A percentile compares a stretch with the other conserved stretches of the same genome.
Conservation (phyloP, 2,113 vertebrate genomes). For the Zosterops pallidus region DNA sequence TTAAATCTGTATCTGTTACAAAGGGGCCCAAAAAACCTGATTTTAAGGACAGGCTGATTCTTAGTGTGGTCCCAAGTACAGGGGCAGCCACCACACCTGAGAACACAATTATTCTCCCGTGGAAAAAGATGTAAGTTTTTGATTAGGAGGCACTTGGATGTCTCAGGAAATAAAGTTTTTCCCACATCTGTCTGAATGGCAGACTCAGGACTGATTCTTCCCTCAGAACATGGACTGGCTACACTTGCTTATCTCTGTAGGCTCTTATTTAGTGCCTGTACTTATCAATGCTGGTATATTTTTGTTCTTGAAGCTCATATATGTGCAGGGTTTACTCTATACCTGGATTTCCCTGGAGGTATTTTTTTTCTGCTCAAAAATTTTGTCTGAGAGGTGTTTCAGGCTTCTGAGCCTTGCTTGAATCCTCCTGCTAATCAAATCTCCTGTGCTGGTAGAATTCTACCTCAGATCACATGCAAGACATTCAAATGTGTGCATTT, state of each 20-base stretch:
- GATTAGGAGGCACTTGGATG: not conserved
- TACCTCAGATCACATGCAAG: not conserved
- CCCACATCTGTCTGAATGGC: not conserved
- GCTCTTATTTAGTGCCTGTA: not conserved
- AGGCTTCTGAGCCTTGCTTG: not conserved
- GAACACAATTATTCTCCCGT: not conserved
- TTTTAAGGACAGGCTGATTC: not conserved
- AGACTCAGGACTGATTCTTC: not conserved
- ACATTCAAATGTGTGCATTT: not conserved
- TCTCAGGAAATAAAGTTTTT: not conserved
- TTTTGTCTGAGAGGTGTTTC: not conserved
- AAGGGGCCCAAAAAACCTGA: not conserved
- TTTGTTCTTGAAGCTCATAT: not conserved
- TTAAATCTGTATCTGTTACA: not conserved
- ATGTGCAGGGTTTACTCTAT: not conserved
- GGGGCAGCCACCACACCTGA: not conserved
- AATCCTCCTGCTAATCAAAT: not conserved
- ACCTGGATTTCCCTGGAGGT: not conserved
- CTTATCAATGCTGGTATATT: rapidly evolving
- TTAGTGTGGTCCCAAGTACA: not conserved
- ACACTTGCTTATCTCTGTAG: not conserved
- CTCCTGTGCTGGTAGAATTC: not conserved
- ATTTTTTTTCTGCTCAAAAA: not conserved
- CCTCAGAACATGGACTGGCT: not conserved
- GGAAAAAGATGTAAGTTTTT: not conserved